Evolutionary conservation across 2,888 invertebrate genomes (phyloP).

Genomic region (Rhynchonema sp.): DNA sequence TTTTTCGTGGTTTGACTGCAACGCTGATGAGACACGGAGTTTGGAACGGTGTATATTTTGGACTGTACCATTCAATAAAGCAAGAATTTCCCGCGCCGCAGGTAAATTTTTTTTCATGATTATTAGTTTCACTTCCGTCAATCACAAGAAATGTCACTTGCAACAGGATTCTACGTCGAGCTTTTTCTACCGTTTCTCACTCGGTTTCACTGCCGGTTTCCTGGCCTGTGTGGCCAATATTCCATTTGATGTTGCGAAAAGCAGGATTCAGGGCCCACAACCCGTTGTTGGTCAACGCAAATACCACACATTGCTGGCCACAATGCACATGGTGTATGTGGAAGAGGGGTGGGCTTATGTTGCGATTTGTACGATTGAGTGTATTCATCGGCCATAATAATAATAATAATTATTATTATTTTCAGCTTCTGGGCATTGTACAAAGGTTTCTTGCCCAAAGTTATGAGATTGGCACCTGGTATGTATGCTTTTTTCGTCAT

Average conservation of each 20-base stretch:
- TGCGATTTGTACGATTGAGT: not conserved
- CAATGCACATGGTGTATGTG: conserved; percentile 52
- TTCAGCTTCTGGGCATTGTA: conserved; percentile 63
- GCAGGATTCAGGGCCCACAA: conserved; percentile 79
- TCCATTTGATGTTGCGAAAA: conserved; percentile 88
- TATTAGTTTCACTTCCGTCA: too few species aligned
- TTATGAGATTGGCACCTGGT: conserved; percentile 64
- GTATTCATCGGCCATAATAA: not conserved
- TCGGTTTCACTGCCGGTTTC: conserved; percentile 70
- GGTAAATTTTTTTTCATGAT: too few species aligned
- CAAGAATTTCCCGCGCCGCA: too few species aligned
- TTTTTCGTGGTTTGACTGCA: conserved; percentile 69
- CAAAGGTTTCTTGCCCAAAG: conserved; percentile 74
- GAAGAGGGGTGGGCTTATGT: conserved; percentile 58
- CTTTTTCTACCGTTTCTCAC: conserved; percentile 37
- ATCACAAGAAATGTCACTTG: too few species aligned
- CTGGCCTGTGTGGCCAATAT: conserved; percentile 70
- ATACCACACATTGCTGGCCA: conserved; percentile 53
- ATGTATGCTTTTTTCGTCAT: conserved; percentile 6
- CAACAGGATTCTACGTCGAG: not conserved
- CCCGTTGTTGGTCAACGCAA: conserved; percentile 50
- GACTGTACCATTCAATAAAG: conserved; percentile 81
- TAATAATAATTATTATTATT: conserved; percentile 20
- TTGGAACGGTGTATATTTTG: conserved; percentile 83
- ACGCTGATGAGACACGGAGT: conserved; percentile 71